Base-by-base conservation (phyloP, 2,797 vertebrate genomes). In the Anguilla pacifica region DNA sequence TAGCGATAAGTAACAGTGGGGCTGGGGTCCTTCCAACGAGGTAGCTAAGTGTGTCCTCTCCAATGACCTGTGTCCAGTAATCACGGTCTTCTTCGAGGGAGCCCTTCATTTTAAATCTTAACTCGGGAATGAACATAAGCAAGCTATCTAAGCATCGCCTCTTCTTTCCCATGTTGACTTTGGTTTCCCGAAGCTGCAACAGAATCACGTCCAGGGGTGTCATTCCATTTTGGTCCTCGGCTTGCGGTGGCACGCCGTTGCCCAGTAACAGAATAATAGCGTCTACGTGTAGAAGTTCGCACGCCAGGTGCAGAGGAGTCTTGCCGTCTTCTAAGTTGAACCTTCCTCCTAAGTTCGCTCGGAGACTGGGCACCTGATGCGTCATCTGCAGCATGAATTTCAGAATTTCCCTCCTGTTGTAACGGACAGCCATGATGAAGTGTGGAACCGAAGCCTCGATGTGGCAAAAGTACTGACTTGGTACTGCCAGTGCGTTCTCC, bases 241-340 rank as follows among this genome's bases (percentile, higher is more conserved):
- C 95, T 86, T 91, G 95, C 6, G 97, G 97, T 46, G 96, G 97
- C 3, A 96, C 97, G 81, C 97, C 97, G 0, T 94, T 97, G 49
- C 97, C 97, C 0, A 98, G 94, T 77, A 98, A 92, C 93, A 97
- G 94, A 70, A 97, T 86, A 1, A 97, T 96, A 0, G 96, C 96
- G 89, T 97, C 97, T 13, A 96, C 94, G 25, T 96, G 96, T 93
- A 95, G 93, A 2, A 98, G 96, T 91, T 98, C 97, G 0, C 97
- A 98, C 90, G 97, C 97, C 79, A 98, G 92, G 70, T 98, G 97
- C 7, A 98, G 46, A 0, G 97, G 96, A 0, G 96, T 97, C 86
- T 96, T 96, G 0, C 96, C 96, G 31, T 97, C 96, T 77, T 97
- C 96, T 77, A 94, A 81, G 35, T 96, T 96, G 86, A 96, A 96